Conservation (phyloP, 1,140 invertebrate genomes). For the Drosophila hydei region DNA sequence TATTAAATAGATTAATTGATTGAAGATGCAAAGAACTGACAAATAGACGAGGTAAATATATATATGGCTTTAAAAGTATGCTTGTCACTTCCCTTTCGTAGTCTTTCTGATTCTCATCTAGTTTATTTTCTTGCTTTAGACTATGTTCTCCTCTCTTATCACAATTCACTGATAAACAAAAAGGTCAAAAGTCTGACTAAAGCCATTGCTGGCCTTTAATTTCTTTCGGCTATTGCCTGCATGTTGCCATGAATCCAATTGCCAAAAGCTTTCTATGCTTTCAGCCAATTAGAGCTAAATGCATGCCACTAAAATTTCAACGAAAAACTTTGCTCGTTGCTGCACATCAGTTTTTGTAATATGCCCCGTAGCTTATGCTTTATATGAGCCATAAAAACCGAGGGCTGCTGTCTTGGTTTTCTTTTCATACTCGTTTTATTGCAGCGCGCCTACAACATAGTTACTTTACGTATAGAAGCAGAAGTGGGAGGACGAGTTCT, state of each 20-base stretch:
- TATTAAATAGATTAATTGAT: too few species aligned
- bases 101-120: too few species aligned
- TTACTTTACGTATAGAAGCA: too few species aligned
- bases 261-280: conserved; percentile 36
- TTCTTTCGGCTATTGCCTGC: background rate
- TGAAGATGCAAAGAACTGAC: too few species aligned
- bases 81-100: too few species aligned
- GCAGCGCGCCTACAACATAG: conserved; percentile 25
- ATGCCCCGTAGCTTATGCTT: conserved; percentile 42
- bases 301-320: conserved; percentile 31
- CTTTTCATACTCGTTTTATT: conserved; percentile 29
- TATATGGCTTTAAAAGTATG: too few species aligned
- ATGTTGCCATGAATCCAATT: conserved; percentile 7
- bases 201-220: background rate
- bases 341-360: conserved; percentile 20
- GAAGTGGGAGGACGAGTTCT: background rate
- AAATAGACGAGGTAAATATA: too few species aligned
- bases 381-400: conserved; percentile 48
- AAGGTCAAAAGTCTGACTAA: background rate
- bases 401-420: conserved; percentile 10
- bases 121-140: too few species aligned
- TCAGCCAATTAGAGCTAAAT: conserved; percentile 49
- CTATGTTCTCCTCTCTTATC: too few species aligned
- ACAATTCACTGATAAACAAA: background rate
- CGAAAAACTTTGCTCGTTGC: conserved; percentile 14